phyloP scores from a whole-genome alignment of 2,888 invertebrate species.

The Furcula furcula region DNA sequence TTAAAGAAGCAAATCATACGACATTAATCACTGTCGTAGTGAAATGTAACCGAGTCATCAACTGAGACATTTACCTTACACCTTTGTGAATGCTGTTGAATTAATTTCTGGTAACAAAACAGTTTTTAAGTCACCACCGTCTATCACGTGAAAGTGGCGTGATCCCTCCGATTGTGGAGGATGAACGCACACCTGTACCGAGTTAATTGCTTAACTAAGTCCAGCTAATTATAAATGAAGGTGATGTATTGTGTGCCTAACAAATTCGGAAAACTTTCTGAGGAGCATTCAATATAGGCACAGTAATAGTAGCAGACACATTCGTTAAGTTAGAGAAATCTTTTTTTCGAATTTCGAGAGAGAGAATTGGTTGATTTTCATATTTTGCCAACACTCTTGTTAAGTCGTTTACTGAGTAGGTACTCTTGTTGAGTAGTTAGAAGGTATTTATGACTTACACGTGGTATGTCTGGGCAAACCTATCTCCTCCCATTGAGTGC shows the following conservation, averaged over 20 bases:
- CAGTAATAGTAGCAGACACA: too few species aligned
- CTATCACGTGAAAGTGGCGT: conserved; percentile 35
- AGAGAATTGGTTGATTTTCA: too few species aligned
- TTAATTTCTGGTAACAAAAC: conserved; percentile 28
- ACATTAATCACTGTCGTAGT: conserved; percentile 11
- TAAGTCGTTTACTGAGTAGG: too few species aligned
- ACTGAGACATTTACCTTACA: conserved; percentile 10
- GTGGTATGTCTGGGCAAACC: too few species aligned
- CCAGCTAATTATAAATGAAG: conserved; percentile 60
- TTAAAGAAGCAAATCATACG: conserved; percentile 2
- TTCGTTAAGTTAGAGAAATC: too few species aligned
- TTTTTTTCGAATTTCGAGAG: too few species aligned
- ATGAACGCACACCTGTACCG: conserved; percentile 49
- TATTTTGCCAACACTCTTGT: too few species aligned
- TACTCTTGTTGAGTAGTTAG: too few species aligned
- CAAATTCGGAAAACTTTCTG: conserved; percentile 42
- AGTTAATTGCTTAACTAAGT: conserved; percentile 47
- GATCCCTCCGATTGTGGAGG: conserved; percentile 23
- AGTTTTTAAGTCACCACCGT: conserved; percentile 37
- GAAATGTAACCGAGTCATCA: conserved; percentile 8
- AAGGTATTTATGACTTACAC: too few species aligned
- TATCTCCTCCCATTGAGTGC: too few species aligned
- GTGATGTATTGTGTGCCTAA: conserved; percentile 46
- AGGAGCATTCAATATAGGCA: conserved; percentile 28
- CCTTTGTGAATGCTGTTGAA: conserved; percentile 5